Evolutionary conservation across 1,140 invertebrate genomes (phyloP).

Genomic region (Bombus pyrosoma): DNA sequence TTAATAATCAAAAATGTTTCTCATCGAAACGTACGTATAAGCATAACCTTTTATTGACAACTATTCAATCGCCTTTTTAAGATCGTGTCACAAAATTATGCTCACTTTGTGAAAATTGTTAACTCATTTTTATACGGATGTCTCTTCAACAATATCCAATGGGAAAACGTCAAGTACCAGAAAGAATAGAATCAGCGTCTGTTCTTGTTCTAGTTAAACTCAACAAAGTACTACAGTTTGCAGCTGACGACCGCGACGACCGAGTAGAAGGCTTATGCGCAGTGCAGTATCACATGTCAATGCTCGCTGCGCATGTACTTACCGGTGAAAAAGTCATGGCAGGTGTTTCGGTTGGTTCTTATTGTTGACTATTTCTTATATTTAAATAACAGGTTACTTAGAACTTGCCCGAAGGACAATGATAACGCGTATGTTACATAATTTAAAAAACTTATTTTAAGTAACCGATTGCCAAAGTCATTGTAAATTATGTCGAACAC

Average conservation of each 20-base stretch:
- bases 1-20: not conserved
- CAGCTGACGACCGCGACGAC: not conserved
- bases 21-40: not conserved
- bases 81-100: not conserved
- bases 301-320: constrained; percentile 62
- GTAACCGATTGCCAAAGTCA: constrained; percentile 11
- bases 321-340: constrained; percentile 70
- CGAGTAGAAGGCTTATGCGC: constrained; percentile 37
- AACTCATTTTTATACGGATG: not conserved
- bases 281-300: constrained; percentile 41
- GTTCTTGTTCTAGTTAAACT: not conserved
- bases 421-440: constrained; percentile 22
- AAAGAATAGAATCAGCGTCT: not conserved
- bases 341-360: constrained; percentile 67
- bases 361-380: constrained; percentile 42
- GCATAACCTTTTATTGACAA: not conserved
- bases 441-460: constrained; percentile 12
- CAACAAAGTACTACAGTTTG: not conserved
- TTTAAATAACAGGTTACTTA: constrained; percentile 17
- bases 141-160: not conserved
- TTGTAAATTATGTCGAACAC: constrained; percentile 68
- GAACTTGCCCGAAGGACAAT: not conserved
- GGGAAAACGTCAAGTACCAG: not conserved
- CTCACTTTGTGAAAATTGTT: constrained; percentile 3
- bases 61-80: not conserved